Percentiles rank a stretch among this genome's conserved stretches.
These are phyloP conservation scores for Takifugu rubripes DNA, from an alignment of 2,797 vertebrate genomes.

Conservation along the genomic window DNA sequence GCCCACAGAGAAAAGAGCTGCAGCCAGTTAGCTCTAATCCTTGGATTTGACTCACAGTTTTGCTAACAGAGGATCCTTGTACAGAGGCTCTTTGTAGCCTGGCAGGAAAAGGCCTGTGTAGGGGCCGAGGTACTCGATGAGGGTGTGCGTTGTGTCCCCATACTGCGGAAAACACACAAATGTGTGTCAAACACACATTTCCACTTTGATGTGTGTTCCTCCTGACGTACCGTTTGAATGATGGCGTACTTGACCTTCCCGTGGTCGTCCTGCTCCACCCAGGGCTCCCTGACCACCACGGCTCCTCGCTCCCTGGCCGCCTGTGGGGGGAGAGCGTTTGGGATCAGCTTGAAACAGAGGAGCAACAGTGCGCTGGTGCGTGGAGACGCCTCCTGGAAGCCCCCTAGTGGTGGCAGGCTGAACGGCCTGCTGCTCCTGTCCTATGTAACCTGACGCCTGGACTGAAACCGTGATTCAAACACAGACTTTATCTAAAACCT, in stretches of 20 bases:
- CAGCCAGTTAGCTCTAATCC: too few relatives aligned
- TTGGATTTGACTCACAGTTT: conserved; percentile 73
- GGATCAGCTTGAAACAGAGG: conserved; percentile 12
- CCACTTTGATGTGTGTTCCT: conserved; percentile 6
- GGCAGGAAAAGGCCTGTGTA: conserved; percentile 82
- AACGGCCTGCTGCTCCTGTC: conserved; percentile 1
- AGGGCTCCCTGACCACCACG: conserved; percentile 75
- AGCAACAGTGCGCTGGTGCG: not conserved
- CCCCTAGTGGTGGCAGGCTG: conserved; percentile 43
- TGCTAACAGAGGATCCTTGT: conserved; percentile 70
- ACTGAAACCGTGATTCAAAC: conserved; percentile 5
- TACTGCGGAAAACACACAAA: conserved; percentile 69
- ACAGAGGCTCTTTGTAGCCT: conserved; percentile 75
- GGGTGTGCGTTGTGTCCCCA: conserved; percentile 82
- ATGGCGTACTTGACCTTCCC: conserved; percentile 81
- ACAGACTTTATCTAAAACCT: too few relatives aligned
- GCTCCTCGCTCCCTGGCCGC: conserved; percentile 76
- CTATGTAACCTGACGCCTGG: conserved; percentile 29
- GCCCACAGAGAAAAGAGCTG: not conserved
- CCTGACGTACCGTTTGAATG: conserved; percentile 73
- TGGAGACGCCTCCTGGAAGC: conserved; percentile 32
- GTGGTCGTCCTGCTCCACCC: conserved; percentile 79
- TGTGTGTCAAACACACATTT: conserved; percentile 6
- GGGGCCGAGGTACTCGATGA: conserved; percentile 78
- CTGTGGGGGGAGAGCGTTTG: conserved; percentile 46